These are phyloP conservation scores for Cryptops parisi DNA, from an alignment of 2,888 invertebrate species.

Conservation along the genomic window DNA sequence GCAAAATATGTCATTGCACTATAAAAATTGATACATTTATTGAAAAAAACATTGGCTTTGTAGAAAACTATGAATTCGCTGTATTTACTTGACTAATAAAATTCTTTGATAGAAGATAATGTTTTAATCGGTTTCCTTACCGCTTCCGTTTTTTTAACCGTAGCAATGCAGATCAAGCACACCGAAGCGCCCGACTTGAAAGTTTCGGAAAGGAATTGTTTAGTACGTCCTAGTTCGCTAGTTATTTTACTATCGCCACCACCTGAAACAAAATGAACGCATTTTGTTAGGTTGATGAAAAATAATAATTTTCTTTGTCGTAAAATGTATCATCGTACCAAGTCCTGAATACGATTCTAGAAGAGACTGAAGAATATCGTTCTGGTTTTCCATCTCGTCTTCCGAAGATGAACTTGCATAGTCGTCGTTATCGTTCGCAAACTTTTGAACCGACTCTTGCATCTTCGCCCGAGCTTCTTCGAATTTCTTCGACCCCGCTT, in stretches of 20 bases:
- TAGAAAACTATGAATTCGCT: too few species aligned
- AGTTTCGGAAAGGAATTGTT: slow-evolving; percentile 58
- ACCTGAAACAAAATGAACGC: background rate
- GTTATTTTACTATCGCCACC: slow-evolving; percentile 5
- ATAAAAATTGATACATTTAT: too few species aligned
- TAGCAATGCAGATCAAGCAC: slow-evolving; percentile 81
- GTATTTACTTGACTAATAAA: too few species aligned
- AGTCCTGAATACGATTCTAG: slow-evolving; percentile 7
- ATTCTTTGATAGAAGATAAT: too few species aligned
- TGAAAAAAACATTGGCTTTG: too few species aligned
- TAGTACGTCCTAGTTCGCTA: slow-evolving; percentile 34
- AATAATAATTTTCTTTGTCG: too few species aligned
- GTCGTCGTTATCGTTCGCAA: background rate
- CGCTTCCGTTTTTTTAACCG: slow-evolving; percentile 60
- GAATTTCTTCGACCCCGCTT: slow-evolving; percentile 15
- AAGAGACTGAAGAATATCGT: slow-evolving; percentile 14
- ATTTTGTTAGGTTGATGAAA: too few species aligned
- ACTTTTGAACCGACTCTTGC: slow-evolving; percentile 14
- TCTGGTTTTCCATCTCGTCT: slow-evolving; percentile 13
- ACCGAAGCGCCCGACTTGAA: slow-evolving; percentile 64
- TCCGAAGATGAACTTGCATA: slow-evolving; percentile 13
- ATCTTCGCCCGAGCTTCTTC: slow-evolving; percentile 22
- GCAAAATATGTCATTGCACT: too few species aligned
- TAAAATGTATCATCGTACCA: background rate
- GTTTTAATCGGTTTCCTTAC: too few species aligned